phyloP scores from a whole-genome alignment of 2,113 vertebrate species.

The Myocastor coypus region DNA sequence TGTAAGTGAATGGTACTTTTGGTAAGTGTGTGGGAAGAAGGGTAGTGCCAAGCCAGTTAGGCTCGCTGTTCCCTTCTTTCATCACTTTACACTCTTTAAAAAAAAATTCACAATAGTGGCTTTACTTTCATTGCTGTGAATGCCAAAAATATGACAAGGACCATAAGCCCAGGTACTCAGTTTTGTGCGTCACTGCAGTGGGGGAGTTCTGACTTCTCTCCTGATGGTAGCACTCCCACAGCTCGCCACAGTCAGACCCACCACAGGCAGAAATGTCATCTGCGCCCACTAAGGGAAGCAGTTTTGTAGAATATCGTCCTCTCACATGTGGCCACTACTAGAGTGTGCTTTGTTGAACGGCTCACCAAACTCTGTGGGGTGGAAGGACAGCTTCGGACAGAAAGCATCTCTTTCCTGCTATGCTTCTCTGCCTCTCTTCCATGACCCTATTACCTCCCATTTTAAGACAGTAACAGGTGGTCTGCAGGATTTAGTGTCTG shows the following conservation, averaged over 20 bases:
- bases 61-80: not conserved
- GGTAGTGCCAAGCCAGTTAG: not conserved
- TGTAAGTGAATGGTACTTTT: not conserved
- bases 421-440: not conserved
- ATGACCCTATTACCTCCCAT: not conserved
- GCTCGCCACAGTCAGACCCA: not conserved
- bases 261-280: not conserved
- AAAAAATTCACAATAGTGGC: not conserved
- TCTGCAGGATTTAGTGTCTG: not conserved
- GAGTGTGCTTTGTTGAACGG: not conserved
- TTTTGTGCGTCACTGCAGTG: not conserved
- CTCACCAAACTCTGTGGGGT: not conserved
- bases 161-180: not conserved
- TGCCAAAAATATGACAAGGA: not conserved
- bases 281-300: not conserved
- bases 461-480: constrained; percentile 40
- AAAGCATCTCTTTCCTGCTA: not conserved
- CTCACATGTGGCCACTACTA: not conserved
- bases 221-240: not conserved
- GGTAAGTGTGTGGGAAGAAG: not conserved
- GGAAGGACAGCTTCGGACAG: not conserved
- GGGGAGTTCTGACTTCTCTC: not conserved
- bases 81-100: not conserved
- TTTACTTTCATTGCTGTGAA: not conserved
- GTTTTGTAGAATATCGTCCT: not conserved